Conservation (phyloP, 2,113 vertebrate genomes). For the Fukomys damarensis region DNA sequence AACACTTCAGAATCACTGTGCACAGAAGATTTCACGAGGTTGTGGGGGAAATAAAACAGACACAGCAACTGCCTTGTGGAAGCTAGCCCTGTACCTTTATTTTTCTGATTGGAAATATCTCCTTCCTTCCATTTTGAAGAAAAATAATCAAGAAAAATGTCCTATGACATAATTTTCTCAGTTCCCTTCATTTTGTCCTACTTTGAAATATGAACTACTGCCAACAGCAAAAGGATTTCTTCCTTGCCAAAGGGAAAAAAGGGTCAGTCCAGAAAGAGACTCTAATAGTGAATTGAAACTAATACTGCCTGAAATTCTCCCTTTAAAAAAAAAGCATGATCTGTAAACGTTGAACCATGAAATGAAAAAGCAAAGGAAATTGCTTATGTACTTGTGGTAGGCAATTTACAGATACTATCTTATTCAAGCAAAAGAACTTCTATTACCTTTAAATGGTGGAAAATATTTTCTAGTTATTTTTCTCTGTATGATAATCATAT, state of each 20-base stretch:
- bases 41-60: not conserved
- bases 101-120: conserved; percentile 37
- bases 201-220: conserved; percentile 11
- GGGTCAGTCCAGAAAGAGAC: not conserved
- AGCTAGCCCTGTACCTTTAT: not conserved
- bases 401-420: not conserved
- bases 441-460: not conserved
- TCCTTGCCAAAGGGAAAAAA: conserved; percentile 7
- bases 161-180: not conserved
- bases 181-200: not conserved
- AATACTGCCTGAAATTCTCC: not conserved
- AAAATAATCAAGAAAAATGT: not conserved
- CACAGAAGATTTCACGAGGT: not conserved
- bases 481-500: not conserved
- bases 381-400: not conserved
- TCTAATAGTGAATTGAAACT: not conserved
- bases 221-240: not conserved
- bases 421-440: not conserved
- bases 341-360: not conserved
- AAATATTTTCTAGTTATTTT: not conserved
- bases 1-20: not conserved
- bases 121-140: not conserved
- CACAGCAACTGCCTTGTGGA: not conserved
- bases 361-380: not conserved
- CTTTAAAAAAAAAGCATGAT: not conserved